Evolutionary conservation across 1,140 invertebrate genomes (phyloP), one percentile per base, ranked within the genome.

Genomic region (Ostrea edulis): DNA sequence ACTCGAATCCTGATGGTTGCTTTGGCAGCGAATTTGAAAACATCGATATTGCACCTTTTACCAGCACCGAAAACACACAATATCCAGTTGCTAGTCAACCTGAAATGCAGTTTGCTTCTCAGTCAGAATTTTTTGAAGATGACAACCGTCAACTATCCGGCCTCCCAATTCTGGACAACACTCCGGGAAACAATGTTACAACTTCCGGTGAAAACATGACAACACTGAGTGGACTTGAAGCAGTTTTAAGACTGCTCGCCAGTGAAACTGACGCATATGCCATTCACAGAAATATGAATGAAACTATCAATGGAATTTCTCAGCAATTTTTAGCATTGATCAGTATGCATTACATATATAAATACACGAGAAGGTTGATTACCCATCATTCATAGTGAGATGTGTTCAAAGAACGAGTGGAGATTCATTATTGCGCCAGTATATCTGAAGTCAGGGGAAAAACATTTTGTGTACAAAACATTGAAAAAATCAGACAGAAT

Each of bases 11-110:
- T 9, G 68, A 77, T 35, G 68, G 29, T 25, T 77, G 68, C 25
- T 77, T 77, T 77, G 68, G 68, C 8, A 77, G 22, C 35, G 68
- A 77, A 77, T 29, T 77, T 25, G 68, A 77, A 35, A 77, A 77
- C 68, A 77, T 77, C 12, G 25, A 77, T 77, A 77, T 77, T 29
- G 29, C 68, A 35, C 68, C 68, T 0, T 77, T 77, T 77, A 35
- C 68, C 68, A 77, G 68, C 29, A 29, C 29, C 68, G 29, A 77
- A 25, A 77, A 77, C 11, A 29, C 68, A 14, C 68, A 77, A 25
- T 77, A 77, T 77, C 29, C 25, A 25, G 65, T n/a, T 11, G 25
- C n/a, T 25, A 25, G 25, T 77, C 68, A 77, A 77, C 22, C 29
- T 8, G 29, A 77, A 8, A 29, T 14, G 9, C 9, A 77, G 25